A percentile compares a stretch with the other conserved stretches of the same genome.
Evolutionary conservation across 2,797 vertebrate species (phyloP).

Genomic region (Coreius guichenoti): DNA sequence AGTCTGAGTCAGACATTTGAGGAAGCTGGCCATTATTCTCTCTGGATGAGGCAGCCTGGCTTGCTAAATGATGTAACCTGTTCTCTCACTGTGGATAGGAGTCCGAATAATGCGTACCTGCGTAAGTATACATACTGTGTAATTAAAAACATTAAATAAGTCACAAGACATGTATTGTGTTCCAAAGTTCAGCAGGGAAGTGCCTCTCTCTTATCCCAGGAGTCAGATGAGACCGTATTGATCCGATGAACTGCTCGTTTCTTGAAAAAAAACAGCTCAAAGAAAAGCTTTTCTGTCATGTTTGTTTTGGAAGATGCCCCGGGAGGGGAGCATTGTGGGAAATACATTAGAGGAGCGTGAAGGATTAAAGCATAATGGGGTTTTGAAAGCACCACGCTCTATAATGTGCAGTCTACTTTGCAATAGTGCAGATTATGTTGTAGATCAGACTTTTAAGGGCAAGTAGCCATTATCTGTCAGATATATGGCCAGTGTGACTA

Average conservation of each 20-base stretch:
- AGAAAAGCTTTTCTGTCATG: conserved; percentile 80
- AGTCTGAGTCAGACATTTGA: conserved; percentile 77
- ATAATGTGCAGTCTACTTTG: conserved; percentile 85
- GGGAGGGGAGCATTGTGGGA: conserved; percentile 75
- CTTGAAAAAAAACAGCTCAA: conserved; percentile 77
- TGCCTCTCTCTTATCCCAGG: conserved; percentile 69
- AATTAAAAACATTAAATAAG: conserved; percentile 66
- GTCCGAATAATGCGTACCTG: conserved; percentile 70
- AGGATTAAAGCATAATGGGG: conserved; percentile 86
- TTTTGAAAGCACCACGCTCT: conserved; percentile 83
- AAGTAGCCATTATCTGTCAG: conserved; percentile 83
- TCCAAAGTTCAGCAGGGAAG: conserved; percentile 64
- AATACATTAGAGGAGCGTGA: conserved; percentile 83
- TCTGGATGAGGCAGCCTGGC: conserved; percentile 69
- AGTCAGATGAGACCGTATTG: conserved; percentile 74
- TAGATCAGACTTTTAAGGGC: conserved; percentile 85
- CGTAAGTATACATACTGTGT: conserved; percentile 63
- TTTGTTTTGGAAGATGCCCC: conserved; percentile 78
- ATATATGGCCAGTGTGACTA: conserved; percentile 81
- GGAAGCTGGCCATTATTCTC: conserved; percentile 79
- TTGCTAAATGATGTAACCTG: conserved; percentile 63
- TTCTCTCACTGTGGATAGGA: conserved; percentile 63
- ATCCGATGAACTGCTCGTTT: conserved; percentile 74
- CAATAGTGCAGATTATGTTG: conserved; percentile 86
- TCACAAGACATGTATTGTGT: conserved; percentile 67